Evolutionary conservation across 92 coral and sea anemone genomes (phyloP).

Genomic region (Siderastrea radians): DNA sequence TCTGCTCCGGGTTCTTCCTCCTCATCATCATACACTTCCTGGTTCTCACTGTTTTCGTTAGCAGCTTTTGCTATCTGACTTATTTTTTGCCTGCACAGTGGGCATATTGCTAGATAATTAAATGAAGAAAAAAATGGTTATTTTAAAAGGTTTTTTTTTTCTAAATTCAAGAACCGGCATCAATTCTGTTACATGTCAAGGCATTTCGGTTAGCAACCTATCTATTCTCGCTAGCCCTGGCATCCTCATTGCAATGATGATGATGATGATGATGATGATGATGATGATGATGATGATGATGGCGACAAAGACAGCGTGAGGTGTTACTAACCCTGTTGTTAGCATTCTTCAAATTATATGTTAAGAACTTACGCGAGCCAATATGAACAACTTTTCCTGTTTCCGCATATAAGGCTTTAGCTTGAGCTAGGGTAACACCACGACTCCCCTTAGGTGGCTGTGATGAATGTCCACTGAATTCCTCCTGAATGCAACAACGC

Average conservation of each 20-base stretch:
- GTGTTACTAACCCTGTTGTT: neutral
- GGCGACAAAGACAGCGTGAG: neutral
- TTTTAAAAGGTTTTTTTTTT: neutral
- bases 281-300: no score
- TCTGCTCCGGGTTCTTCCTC: neutral
- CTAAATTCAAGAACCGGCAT: neutral
- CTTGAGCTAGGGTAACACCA: neutral
- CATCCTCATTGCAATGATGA: no score
- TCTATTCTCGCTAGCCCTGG: no score
- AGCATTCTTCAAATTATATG: neutral
- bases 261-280: no score
- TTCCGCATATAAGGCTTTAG: neutral
- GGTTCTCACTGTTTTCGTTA: conserved; percentile 1
- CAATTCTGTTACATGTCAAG: neutral
- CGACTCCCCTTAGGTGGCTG: neutral
- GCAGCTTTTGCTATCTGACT: conserved; percentile 18
- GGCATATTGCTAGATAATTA: neutral
- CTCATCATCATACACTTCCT: neutral
- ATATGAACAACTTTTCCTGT: neutral
- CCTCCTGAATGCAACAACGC: neutral
- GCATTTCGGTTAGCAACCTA: no score
- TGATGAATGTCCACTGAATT: neutral
- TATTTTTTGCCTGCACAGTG: conserved; percentile 24
- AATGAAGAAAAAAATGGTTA: neutral
- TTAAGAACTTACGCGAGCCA: neutral